phyloP scores from a whole-genome alignment of 2,113 vertebrate genomes.

The Rousettus leschenaultii region DNA sequence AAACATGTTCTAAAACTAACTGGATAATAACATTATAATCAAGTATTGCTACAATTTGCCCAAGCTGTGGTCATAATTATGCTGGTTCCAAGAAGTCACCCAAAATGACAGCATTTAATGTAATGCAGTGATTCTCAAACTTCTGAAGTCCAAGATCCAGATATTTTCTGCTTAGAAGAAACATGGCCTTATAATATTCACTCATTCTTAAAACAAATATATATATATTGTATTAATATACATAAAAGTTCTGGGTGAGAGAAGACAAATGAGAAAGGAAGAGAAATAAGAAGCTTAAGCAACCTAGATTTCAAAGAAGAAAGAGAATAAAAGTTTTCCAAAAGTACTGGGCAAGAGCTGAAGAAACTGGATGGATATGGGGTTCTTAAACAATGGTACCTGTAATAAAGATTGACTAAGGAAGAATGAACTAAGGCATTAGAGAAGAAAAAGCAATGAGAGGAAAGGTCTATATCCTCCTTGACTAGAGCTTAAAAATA shows the following conservation, averaged over 20 bases:
- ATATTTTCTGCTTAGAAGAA: neutral
- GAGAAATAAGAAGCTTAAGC: neutral
- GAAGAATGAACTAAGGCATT: neutral
- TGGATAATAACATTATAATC: neutral
- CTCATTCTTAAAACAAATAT: slow-evolving; percentile 5
- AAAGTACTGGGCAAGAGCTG: neutral
- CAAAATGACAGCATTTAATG: neutral
- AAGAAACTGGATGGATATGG: neutral
- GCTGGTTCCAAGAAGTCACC: neutral
- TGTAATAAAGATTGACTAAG: neutral
- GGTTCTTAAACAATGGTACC: neutral
- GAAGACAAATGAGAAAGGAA: neutral
- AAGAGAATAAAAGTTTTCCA: neutral
- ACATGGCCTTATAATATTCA: neutral
- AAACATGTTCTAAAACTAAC: neutral
- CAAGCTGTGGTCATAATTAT: neutral
- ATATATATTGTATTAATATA: neutral
- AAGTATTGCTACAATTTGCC: neutral
- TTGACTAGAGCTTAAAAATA: neutral
- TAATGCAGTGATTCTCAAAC: neutral
- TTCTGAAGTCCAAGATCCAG: neutral
- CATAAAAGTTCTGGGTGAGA: neutral
- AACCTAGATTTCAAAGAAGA: neutral
- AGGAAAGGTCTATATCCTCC: neutral
- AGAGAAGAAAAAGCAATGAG: neutral